These are phyloP conservation scores for Cylas formicarius DNA, from an alignment of 1,140 invertebrate species.

Conservation along the genomic window DNA sequence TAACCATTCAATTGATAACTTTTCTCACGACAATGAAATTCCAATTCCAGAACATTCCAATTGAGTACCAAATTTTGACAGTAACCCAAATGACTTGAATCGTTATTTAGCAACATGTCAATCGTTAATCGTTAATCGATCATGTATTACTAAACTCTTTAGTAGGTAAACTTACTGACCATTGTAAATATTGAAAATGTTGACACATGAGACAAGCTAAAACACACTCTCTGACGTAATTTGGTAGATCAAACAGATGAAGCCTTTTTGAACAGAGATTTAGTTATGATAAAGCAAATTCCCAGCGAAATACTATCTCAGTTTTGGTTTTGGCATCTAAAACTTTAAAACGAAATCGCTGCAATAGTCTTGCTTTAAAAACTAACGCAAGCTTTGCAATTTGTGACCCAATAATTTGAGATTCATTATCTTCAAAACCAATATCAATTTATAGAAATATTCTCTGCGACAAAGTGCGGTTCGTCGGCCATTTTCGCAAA, in stretches of 20 bases:
- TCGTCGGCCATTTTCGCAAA: too few species aligned
- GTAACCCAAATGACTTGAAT: slow-evolving; percentile 16
- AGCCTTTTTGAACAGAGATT: slow-evolving; percentile 20
- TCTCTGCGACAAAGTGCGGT: too few species aligned
- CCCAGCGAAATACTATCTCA: slow-evolving; percentile 5
- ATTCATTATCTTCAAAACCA: slow-evolving; percentile 14
- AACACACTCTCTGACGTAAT: slow-evolving; percentile 11
- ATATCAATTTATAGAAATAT: too few species aligned
- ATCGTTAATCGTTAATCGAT: slow-evolving; percentile 11
- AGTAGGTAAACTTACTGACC: slow-evolving; percentile 15
- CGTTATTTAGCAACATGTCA: slow-evolving; percentile 13
- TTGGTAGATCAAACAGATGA: slow-evolving; percentile 16
- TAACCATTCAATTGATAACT: too few species aligned
- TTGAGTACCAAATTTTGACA: slow-evolving; percentile 16
- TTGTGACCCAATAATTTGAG: slow-evolving; percentile 12
- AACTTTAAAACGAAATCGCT: slow-evolving; percentile 10
- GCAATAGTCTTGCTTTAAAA: slow-evolving; percentile 11
- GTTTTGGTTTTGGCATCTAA: slow-evolving; percentile 2
- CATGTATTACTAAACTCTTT: slow-evolving; percentile 16
- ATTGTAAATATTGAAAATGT: slow-evolving; percentile 19
- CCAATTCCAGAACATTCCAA: slow-evolving; percentile 17
- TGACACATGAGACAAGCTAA: slow-evolving; percentile 7
- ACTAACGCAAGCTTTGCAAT: slow-evolving; percentile 13
- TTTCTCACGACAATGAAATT: too few species aligned
- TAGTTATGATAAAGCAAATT: slow-evolving; percentile 13